A percentile compares a stretch with the other conserved stretches of the same genome.
Evolutionary conservation across 1,140 invertebrate species (phyloP).

Genomic region (Orius insidiosus): DNA sequence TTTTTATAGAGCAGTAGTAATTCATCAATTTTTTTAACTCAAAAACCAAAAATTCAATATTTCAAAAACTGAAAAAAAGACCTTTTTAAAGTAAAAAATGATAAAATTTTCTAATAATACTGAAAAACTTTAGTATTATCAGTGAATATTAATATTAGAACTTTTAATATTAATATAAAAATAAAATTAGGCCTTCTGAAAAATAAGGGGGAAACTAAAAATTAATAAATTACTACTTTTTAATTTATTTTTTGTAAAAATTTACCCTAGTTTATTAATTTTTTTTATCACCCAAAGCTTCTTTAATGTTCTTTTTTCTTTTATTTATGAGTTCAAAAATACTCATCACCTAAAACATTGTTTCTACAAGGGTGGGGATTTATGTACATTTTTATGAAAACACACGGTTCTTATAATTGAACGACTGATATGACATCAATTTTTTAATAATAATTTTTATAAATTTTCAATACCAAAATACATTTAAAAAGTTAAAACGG

Average conservation of each 20-base stretch:
- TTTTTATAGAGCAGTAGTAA: not conserved
- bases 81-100: not conserved
- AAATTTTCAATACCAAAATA: constrained; percentile 9
- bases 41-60: no score
- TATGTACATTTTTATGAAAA: not conserved
- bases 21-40: not conserved
- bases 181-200: not conserved
- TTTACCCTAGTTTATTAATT: constrained; percentile 2
- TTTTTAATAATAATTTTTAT: not conserved
- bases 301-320: not conserved
- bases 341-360: not conserved
- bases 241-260: no score
- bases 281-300: constrained; percentile 10
- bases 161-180: not conserved
- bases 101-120: not conserved
- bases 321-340: no score
- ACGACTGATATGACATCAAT: constrained; percentile 1
- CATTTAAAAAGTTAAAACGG: constrained; percentile 1
- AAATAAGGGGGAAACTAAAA: not conserved
- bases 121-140: not conserved
- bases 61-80: no score
- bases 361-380: constrained; percentile 1
- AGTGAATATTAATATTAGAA: not conserved
- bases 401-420: not conserved
- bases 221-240: not conserved